These are phyloP conservation scores for Lordiphosa fenestrarum DNA, from an alignment of 2,888 invertebrate species.

Conservation along the genomic window DNA sequence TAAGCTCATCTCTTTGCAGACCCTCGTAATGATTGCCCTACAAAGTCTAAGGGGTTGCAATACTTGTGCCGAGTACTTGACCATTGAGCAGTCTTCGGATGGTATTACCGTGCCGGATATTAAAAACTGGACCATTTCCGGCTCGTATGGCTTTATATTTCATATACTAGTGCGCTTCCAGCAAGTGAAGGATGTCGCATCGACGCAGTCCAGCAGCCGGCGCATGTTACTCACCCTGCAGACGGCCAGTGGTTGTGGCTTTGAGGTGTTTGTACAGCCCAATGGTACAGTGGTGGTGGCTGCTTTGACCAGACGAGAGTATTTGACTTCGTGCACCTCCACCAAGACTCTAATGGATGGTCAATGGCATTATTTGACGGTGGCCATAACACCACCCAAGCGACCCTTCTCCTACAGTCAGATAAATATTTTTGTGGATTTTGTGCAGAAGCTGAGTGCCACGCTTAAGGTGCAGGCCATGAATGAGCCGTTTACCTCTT, in stretches of 20 bases:
- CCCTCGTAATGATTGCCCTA: conserved; percentile 76
- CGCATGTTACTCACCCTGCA: conserved; percentile 82
- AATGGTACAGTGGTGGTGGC: conserved; percentile 82
- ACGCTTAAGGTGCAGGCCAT: conserved; percentile 83
- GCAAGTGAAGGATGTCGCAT: conserved; percentile 15
- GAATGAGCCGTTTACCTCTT: conserved; percentile 81
- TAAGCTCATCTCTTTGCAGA: conserved; percentile 50
- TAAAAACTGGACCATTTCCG: conserved; percentile 82
- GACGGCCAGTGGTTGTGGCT: conserved; percentile 82
- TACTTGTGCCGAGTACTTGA: conserved; percentile 82
- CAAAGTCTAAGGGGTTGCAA: conserved; percentile 76
- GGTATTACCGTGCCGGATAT: conserved; percentile 83
- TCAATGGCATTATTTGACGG: conserved; percentile 83
- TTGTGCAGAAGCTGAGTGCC: conserved; percentile 81
- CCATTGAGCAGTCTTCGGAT: conserved; percentile 80
- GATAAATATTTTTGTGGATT: conserved; percentile 83
- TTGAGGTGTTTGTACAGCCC: conserved; percentile 83
- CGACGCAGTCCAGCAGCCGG: conserved; percentile 68
- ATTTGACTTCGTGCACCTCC: conserved; percentile 81
- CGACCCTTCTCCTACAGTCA: conserved; percentile 84
- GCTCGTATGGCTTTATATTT: conserved; percentile 83
- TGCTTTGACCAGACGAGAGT: conserved; percentile 83
- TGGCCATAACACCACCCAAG: conserved; percentile 80
- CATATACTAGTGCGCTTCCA: conserved; percentile 83
- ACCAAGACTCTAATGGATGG: conserved; percentile 79